phyloP scores from a whole-genome alignment of 2,888 invertebrate genomes.

The Anagyrus pseudococci region DNA sequence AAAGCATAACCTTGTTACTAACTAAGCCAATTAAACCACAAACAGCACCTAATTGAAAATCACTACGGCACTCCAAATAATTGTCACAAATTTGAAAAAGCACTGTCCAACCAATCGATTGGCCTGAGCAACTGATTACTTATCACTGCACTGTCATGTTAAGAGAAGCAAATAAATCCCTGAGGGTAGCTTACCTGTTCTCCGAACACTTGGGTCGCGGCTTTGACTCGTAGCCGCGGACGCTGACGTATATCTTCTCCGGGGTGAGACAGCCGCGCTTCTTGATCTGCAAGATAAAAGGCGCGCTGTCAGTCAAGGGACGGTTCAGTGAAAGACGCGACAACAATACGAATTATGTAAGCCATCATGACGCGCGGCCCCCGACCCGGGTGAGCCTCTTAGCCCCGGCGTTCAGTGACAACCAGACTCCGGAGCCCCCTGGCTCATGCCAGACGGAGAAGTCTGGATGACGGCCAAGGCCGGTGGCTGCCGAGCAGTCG shows the following conservation, averaged over 20 bases:
- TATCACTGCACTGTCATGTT: slow-evolving; percentile 5
- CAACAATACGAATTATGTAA: slow-evolving; percentile 51
- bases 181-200: slow-evolving; percentile 25
- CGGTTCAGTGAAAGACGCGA: neutral
- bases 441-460: no score
- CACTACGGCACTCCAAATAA: neutral
- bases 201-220: slow-evolving; percentile 47
- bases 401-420: no score
- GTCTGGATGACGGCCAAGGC: no score
- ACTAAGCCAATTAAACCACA: neutral
- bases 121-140: no score
- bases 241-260: slow-evolving; percentile 49
- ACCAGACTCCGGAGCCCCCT: neutral
- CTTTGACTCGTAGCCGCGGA: slow-evolving; percentile 48
- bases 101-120: neutral
- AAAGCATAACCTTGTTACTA: slow-evolving; percentile 30
- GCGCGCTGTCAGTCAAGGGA: slow-evolving; percentile 15
- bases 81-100: neutral
- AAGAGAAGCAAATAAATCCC: neutral
- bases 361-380: slow-evolving; percentile 51
- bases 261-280: slow-evolving; percentile 52
- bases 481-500: no score
- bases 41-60: neutral
- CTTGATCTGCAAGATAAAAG: slow-evolving; percentile 49
- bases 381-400: neutral